Evolutionary conservation across 1,140 invertebrate species (phyloP), one percentile per base, ranked within the genome.

Genomic region (Lineus longissimus): DNA sequence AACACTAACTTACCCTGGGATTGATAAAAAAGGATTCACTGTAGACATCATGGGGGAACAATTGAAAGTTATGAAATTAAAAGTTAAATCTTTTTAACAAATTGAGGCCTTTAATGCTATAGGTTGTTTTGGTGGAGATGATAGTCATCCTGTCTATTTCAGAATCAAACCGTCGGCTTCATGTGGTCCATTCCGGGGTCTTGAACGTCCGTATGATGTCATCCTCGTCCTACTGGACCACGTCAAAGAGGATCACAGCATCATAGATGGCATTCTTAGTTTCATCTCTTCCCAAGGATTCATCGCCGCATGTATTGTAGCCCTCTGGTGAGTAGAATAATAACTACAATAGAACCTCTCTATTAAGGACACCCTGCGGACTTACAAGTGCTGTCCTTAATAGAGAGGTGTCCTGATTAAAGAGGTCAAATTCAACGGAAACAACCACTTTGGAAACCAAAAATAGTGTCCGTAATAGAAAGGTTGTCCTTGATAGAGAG

Each of bases 171-270:
- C 76, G 11, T 77, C 75, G 25, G 36, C 11, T 9, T 55, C 13
- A 0, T 78, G 75, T 71, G 76, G 75, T 19, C 76, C 75, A 13
- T 78, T 70, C 66, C 43, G 63, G 15, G 60, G 67, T 55, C 58
- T 69, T 15, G 64, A 64, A 13, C 64, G 57, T 22, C 62, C 70
- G 11, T 77, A 76, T 55, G 65, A 72, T 11, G 64, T 77, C 22
- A 69, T 78, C 0, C 51, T 33, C 0, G 30, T 69, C 13, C 40
- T 75, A 22, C 51, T 76, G 2, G 43, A 63, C 4, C 23, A 47
- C 1, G 73, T 70, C 69, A 62, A 70, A 59, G 41, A 60, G 1
- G 36, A 63, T 2, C 33, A 68, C 30, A 19, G 54, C 15, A 57
- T 55, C 27, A 40, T 75, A 11, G 60, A 60, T 2, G 45, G 64